Evolutionary conservation across 1,140 invertebrate genomes (phyloP).

Genomic region (Psix sp.): DNA sequence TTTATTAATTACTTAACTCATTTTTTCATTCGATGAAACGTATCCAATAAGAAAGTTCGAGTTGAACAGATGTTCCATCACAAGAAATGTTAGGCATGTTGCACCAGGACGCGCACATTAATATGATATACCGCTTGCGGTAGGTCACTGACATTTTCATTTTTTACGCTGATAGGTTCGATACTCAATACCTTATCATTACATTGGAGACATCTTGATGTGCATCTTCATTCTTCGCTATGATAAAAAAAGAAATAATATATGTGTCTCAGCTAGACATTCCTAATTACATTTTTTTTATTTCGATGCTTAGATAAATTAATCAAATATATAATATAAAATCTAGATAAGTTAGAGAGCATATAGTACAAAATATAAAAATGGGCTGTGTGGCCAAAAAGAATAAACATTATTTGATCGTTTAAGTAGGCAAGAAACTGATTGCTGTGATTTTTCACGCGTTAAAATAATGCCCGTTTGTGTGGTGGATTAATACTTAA

Average conservation of each 20-base stretch:
- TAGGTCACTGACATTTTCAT: constrained; percentile 33
- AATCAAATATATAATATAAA: too few species aligned
- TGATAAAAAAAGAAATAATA: too few species aligned
- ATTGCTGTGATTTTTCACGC: constrained; percentile 31
- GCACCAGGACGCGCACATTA: constrained; percentile 26
- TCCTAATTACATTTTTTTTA: too few species aligned
- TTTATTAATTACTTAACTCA: background rate
- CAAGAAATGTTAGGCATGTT: constrained; percentile 22
- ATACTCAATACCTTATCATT: constrained; percentile 25
- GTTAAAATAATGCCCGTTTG: constrained; percentile 6
- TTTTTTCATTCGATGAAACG: constrained; percentile 4
- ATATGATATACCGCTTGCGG: constrained; percentile 42
- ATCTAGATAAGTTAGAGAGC: too few species aligned
- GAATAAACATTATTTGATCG: constrained; percentile 9
- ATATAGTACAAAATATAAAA: constrained; percentile 1
- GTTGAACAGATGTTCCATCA: constrained; percentile 35
- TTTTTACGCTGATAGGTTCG: constrained; percentile 29
- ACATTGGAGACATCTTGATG: too few species aligned
- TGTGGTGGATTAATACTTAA: constrained; percentile 32
- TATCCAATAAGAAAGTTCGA: constrained; percentile 31
- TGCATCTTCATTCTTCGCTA: too few species aligned
- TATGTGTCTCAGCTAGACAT: too few species aligned
- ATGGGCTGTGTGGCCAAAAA: constrained; percentile 22
- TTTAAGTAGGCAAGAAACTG: constrained; percentile 23
- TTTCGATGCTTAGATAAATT: too few species aligned